Percentiles rank a stretch among this genome's conserved stretches.
Conservation (phyloP, 2,888 invertebrate species). For the Ecliptopera silaceata region DNA sequence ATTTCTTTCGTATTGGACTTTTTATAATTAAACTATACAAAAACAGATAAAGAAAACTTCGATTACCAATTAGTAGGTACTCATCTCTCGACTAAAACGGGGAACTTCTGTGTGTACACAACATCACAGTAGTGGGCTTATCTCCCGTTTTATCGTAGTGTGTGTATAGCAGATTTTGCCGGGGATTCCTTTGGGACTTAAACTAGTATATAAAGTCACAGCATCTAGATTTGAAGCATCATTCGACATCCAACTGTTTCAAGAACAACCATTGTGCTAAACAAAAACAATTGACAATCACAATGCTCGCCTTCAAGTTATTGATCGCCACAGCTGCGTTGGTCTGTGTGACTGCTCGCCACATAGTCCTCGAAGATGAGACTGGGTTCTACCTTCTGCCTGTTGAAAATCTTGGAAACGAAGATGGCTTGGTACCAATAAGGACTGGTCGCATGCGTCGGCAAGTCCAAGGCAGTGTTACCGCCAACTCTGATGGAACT, state of each 20-base stretch:
- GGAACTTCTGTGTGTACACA: background rate
- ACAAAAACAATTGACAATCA: background rate
- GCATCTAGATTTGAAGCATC: conserved; percentile 4
- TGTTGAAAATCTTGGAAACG: conserved; percentile 1
- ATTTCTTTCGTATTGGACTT: too few relatives aligned
- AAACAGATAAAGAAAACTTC: background rate
- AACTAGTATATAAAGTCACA: conserved; percentile 2
- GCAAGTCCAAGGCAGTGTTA: conserved; percentile 39
- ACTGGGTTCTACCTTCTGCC: conserved; percentile 8
- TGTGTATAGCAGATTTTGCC: background rate
- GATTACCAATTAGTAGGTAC: background rate
- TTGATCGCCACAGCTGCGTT: conserved; percentile 13
- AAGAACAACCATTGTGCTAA: background rate
- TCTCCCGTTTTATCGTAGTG: background rate
- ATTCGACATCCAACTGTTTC: background rate
- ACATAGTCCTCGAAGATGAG: conserved; percentile 14
- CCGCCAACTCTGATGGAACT: conserved; percentile 43
- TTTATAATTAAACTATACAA: too few relatives aligned
- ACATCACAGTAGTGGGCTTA: too few relatives aligned
- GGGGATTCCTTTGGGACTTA: conserved; percentile 12
- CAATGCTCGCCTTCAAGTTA: conserved; percentile 14
- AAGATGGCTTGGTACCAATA: conserved; percentile 2
- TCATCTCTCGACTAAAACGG: background rate
- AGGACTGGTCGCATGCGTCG: conserved; percentile 34
- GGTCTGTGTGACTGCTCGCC: conserved; percentile 8